phyloP scores from a whole-genome alignment of 1,140 invertebrate species.

The Drosophila varians region DNA sequence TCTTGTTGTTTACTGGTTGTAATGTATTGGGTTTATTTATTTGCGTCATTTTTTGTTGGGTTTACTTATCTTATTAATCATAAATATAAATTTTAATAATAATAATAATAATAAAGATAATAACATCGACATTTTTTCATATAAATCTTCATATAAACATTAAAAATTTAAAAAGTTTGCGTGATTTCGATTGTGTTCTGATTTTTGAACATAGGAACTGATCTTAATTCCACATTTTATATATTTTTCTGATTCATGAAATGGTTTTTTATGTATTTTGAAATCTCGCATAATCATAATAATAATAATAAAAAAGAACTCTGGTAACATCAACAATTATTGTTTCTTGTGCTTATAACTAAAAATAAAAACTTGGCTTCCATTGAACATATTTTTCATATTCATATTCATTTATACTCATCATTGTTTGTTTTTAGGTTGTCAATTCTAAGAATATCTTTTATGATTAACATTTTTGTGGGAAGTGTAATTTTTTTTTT shows the following conservation, averaged over 20 bases:
- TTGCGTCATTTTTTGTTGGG: slow-evolving; percentile 61
- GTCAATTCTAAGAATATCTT: slow-evolving; percentile 25
- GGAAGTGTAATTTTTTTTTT: slow-evolving; percentile 45
- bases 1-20: slow-evolving; percentile 27
- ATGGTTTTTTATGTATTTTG: slow-evolving; percentile 46
- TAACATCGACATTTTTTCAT: slow-evolving; percentile 50
- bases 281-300: slow-evolving; percentile 59
- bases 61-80: slow-evolving; percentile 77
- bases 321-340: slow-evolving; percentile 71
- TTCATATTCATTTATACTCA: slow-evolving; percentile 9
- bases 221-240: slow-evolving; percentile 12
- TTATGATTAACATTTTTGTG: slow-evolving; percentile 43
- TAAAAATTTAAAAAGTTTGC: slow-evolving; percentile 60
- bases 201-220: slow-evolving; percentile 31
- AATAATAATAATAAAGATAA: slow-evolving; percentile 66
- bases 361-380: slow-evolving; percentile 71
- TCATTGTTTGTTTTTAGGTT: slow-evolving; percentile 14
- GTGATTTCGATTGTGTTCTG: slow-evolving; percentile 51
- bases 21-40: slow-evolving; percentile 74
- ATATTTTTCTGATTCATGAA: slow-evolving; percentile 51
- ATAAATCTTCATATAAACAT: slow-evolving; percentile 66
- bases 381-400: slow-evolving; percentile 58
- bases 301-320: slow-evolving; percentile 59
- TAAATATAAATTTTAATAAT: slow-evolving; percentile 79
- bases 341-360: slow-evolving; percentile 68